Base-by-base conservation (phyloP, 2,888 invertebrate species). In the Acanthosoma haemorrhoidale region DNA sequence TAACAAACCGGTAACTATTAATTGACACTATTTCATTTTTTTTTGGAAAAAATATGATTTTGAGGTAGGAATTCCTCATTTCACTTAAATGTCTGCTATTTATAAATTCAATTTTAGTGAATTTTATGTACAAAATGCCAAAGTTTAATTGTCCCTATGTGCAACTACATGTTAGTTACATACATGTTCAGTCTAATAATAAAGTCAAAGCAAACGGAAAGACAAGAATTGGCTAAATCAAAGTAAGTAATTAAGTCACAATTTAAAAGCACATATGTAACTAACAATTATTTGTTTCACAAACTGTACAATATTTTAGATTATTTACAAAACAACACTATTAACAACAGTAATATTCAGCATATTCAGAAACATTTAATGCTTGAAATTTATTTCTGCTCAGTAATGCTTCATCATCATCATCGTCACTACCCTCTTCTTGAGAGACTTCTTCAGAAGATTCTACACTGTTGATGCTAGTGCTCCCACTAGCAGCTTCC, bases 381-480 rank as follows among this genome's bases (percentile, higher is more conserved):
- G 59, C 38, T 16, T 71, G 29, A 78, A 78, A 5, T 68, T 68
- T 68, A 64, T 64, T 64, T 6, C 15, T n/a, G 38, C 64, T 64
- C 41, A n/a, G 38, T 25, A 63, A 8, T 29, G 75, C 75, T 43
- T 77, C 75, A 39, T 73, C 75, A 9, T 38, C 73, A 57, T 73
- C 72, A 9, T 77, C 75, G 32, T 75, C 76, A 31, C 75, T 72
- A 15, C 75, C 76, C 15, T 75, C 60, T 16, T 60, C 34, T 5
- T 34, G 32, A 8, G 31, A 29, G 72, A 39, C 73, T 68, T 38
- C 64, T 67, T 31, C 32, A 16, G 16, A 11, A 41, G 64, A 64
- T n/a, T 8, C 38, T n/a, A 15, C 29, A 11, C 25, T 29, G 39
- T 41, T 39, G n/a, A n/a, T n/a, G n/a, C n/a, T n/a, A 41, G 0